These are phyloP conservation scores for Spongilla lacustris DNA, from an alignment of 37 sponge, comb jelly and placozoan genomes.

Conservation along the genomic window DNA sequence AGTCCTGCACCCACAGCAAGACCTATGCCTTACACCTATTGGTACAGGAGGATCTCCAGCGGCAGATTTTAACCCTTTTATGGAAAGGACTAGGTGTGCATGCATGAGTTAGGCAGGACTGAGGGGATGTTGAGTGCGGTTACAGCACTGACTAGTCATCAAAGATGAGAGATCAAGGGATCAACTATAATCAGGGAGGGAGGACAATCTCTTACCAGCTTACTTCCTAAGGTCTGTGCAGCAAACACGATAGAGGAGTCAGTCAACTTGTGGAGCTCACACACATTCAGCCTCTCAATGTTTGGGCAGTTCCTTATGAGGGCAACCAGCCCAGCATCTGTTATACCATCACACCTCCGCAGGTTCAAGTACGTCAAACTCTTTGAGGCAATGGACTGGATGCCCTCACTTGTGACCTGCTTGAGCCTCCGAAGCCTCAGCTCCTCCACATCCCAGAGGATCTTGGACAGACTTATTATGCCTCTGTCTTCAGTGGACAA, in stretches of 20 bases:
- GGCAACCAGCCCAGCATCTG: slow-evolving; percentile 50
- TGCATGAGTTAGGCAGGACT: too few relatives aligned
- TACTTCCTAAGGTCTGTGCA: slow-evolving; percentile 51
- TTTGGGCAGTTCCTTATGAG: slow-evolving; percentile 70
- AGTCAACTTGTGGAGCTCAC: slow-evolving; percentile 57
- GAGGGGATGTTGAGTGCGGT: too few relatives aligned
- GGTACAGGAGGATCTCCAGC: too few relatives aligned
- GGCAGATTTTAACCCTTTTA: too few relatives aligned
- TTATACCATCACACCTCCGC: slow-evolving; percentile 27
- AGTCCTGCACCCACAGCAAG: too few relatives aligned
- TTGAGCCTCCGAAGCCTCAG: slow-evolving; percentile 51
- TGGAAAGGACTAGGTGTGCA: too few relatives aligned
- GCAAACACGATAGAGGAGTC: slow-evolving; percentile 22
- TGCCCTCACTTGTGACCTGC: slow-evolving; percentile 40
- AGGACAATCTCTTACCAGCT: slow-evolving; percentile 53
- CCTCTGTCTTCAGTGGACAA: slow-evolving; percentile 61
- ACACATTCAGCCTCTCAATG: slow-evolving; percentile 52
- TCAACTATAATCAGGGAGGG: too few relatives aligned
- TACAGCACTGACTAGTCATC: too few relatives aligned
- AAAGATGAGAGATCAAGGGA: too few relatives aligned
- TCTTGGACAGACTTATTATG: slow-evolving; percentile 34
- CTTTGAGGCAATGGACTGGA: slow-evolving; percentile 32
- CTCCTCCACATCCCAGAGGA: slow-evolving; percentile 51
- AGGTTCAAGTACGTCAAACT: slow-evolving; percentile 44
- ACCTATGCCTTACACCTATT: too few relatives aligned